A percentile compares a stretch with the other conserved stretches of the same genome.
phyloP scores from a whole-genome alignment of 2,888 invertebrate genomes.

The Eupithecia inturbata region DNA sequence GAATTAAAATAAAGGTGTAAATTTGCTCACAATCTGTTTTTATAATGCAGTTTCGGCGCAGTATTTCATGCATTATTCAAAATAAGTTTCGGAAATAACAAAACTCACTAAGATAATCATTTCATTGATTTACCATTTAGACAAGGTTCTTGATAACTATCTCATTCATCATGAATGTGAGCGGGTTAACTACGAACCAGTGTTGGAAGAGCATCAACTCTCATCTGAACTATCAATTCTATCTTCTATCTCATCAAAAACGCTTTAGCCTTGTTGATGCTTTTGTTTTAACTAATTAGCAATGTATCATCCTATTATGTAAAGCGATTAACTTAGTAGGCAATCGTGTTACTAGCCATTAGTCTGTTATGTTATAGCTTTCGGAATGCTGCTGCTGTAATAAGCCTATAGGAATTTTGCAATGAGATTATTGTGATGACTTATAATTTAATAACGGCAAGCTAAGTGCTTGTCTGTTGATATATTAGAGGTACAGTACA shows the following conservation, averaged over 20 bases:
- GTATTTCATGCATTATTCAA: background rate
- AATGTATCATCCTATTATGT: background rate
- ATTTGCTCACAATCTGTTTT: conserved; percentile 4
- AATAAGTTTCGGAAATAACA: background rate
- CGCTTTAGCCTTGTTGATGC: no score
- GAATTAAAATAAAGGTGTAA: conserved; percentile 5
- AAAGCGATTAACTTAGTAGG: conserved; percentile 4
- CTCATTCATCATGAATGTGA: background rate
- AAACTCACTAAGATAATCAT: background rate
- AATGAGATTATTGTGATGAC: conserved; percentile 5
- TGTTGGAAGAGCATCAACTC: background rate
- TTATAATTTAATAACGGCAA: background rate
- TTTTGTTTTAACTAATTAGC: conserved; percentile 7
- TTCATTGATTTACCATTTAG: background rate
- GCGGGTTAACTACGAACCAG: background rate
- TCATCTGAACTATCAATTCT: background rate
- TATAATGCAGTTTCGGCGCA: background rate
- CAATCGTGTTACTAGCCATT: conserved; percentile 7
- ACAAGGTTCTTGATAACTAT: background rate
- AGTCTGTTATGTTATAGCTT: background rate
- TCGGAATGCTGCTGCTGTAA: conserved; percentile 12
- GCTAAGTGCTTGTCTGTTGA: background rate
- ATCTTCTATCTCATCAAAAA: no score
- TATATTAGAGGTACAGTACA: background rate
- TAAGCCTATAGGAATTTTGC: conserved; percentile 5